Conservation (phyloP, 2,888 invertebrate species). For the Philaethria dido region DNA sequence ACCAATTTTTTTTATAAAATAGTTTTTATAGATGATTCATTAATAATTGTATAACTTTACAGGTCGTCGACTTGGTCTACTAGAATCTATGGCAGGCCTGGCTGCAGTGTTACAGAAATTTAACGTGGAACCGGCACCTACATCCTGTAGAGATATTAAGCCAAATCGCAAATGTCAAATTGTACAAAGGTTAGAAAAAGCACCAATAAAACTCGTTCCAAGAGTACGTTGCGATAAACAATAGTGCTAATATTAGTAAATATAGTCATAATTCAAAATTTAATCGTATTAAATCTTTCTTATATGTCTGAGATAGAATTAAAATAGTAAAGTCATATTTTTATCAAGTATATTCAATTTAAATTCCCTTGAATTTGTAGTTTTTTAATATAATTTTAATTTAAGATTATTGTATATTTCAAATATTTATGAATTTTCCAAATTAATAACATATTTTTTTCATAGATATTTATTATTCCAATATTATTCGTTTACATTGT, state of each 20-base stretch:
- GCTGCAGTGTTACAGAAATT: conserved; percentile 24
- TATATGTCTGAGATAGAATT: no score
- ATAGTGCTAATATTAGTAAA: neutral
- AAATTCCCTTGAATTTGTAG: no score
- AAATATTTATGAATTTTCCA: no score
- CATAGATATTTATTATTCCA: no score
- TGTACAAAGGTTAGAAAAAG: neutral
- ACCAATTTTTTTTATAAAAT: neutral
- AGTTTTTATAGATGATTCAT: neutral
- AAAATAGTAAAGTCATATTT: no score
- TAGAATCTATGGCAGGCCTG: conserved; percentile 43
- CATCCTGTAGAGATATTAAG: neutral
- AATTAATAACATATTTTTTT: no score
- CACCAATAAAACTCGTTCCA: conserved; percentile 1
- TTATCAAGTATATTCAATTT: no score
- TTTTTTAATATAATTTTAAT: no score
- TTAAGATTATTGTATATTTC: no score
- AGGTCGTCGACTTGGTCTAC: conserved; percentile 37
- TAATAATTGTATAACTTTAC: neutral
- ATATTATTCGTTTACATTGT: no score
- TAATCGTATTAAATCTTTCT: no score
- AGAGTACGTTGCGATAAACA: neutral
- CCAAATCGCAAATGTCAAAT: neutral
- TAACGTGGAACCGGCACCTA: conserved; percentile 20
- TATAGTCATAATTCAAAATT: no score